phyloP scores from a whole-genome alignment of 2,797 vertebrate species.

The Oreochromis grahami region DNA sequence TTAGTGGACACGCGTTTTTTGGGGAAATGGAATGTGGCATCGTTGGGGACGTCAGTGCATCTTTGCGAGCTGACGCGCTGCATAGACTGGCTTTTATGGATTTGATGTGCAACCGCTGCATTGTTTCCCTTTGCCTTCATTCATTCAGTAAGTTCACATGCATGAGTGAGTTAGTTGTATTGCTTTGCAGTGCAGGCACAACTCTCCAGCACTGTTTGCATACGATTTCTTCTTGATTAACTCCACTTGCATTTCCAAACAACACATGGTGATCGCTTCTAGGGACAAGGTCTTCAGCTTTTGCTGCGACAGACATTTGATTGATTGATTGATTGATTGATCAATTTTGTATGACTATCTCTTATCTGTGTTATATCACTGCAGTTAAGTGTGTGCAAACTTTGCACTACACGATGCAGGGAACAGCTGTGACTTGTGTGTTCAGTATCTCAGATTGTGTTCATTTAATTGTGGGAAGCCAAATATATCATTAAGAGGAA shows the following conservation, averaged over 20 bases:
- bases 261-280: background rate
- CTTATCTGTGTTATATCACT: background rate
- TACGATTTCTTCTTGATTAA: background rate
- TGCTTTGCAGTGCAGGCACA: background rate
- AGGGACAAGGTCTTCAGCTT: background rate
- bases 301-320: fast-evolving
- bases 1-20: background rate
- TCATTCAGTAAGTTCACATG: background rate
- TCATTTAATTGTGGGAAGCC: background rate
- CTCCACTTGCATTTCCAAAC: background rate
- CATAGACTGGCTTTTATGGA: background rate
- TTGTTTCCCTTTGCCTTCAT: background rate
- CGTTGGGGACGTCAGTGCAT: background rate
- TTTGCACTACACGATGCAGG: background rate
- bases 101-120: background rate
- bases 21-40: background rate
- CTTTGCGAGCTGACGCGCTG: background rate
- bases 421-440: background rate
- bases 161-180: background rate
- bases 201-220: background rate
- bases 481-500: background rate
- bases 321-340: background rate
- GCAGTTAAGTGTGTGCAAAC: background rate
- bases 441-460: background rate
- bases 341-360: background rate